Evolutionary conservation across 2,797 vertebrate species (phyloP), one percentile per base, ranked within the genome.

Genomic region (Pipistrellus nathusii): DNA sequence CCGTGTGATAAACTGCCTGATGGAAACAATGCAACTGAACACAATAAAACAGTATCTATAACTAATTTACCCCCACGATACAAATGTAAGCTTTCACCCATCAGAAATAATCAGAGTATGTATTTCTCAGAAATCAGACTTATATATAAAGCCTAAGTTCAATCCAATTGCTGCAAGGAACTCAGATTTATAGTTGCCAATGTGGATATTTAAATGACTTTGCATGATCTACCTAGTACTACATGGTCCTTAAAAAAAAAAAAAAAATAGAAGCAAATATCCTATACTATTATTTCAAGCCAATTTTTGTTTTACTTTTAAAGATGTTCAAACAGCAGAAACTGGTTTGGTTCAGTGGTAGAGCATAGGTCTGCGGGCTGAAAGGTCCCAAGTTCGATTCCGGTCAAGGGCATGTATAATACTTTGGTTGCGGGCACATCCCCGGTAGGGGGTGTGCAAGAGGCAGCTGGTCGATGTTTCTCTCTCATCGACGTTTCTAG

Each of bases 41-140:
- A 94, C 84, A 91, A 93, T 98, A 97, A 98, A 97, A 96, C 72
- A 91, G 78, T 87, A 95, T 97, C 97, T 98, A 8, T 89, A 96
- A 97, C 91, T 90, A 97, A 97, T 98, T 97, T 98, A 96, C 93
- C 96, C 71, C 71, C 81, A 96, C 89, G 97, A 97, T 94, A 98
- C 78, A 96, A 98, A 96, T 96, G 96, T 93, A 97, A 96, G 93
- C 94, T 96, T 96, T 96, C 96, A 97, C 96, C 66, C 94, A 97
- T 94, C 97, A 95, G 88, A 97, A 97, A 8, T 90, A 88, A 97
- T 94, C 93, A 95, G 25, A 32, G 72, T 86, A 21, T 13, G 48
- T 71, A 97, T 82, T 77, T 85, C 85, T 97, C 91, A 96, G 77
- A 78, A 93, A 97, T 97, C 85, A 93, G 81, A 73, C 83, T 68